These are phyloP conservation scores for Odocoileus virginianus DNA, from an alignment of 2,113 vertebrate species.

Conservation along the genomic window DNA sequence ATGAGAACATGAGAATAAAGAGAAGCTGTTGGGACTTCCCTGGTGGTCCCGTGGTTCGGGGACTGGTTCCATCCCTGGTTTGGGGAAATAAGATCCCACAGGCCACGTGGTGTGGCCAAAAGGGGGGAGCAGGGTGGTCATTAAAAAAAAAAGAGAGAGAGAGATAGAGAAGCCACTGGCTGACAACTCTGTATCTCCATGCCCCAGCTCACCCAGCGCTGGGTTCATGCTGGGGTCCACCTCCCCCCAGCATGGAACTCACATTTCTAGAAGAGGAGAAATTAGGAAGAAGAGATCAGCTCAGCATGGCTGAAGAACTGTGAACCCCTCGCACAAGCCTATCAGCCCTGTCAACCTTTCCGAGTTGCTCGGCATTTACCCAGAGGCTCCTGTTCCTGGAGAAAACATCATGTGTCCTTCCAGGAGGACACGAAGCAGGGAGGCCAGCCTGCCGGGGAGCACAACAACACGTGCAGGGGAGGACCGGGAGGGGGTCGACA, in stretches of 20 bases:
- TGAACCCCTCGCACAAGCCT: background rate
- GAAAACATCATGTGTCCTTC: background rate
- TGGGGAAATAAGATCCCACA: background rate
- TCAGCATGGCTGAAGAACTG: background rate
- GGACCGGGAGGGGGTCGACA: fast-evolving
- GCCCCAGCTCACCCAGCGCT: background rate
- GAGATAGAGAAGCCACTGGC: background rate
- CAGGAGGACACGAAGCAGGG: background rate
- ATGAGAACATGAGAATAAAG: background rate
- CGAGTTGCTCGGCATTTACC: background rate
- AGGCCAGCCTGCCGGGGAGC: background rate
- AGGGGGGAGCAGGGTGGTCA: background rate
- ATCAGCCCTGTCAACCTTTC: background rate
- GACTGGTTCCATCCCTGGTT: background rate
- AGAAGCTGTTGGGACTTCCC: background rate
- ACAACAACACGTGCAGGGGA: background rate
- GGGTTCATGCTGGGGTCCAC: background rate
- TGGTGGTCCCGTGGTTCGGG: background rate
- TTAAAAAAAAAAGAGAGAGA: background rate
- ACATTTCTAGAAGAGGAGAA: background rate
- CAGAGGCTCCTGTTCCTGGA: background rate
- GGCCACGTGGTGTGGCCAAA: background rate
- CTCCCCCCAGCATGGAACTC: background rate
- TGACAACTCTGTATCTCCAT: background rate
- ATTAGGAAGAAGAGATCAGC: background rate